These are phyloP conservation scores for Zaprionus tsacasi DNA, from an alignment of 1,140 invertebrate genomes.

Conservation along the genomic window DNA sequence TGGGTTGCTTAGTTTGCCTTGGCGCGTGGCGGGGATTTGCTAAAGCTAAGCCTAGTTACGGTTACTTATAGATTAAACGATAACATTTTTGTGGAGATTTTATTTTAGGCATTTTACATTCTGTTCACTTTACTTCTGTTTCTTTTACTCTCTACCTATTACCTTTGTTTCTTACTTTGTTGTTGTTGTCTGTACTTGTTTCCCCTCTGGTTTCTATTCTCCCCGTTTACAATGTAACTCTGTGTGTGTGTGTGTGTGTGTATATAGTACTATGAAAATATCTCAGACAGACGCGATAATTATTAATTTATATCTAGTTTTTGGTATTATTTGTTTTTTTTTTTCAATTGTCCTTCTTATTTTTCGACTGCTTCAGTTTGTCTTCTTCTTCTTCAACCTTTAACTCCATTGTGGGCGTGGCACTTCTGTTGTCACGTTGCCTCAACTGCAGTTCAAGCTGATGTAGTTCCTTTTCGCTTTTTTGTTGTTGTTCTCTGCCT, in stretches of 20 bases:
- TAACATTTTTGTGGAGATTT: constrained; percentile 54
- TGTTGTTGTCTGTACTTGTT: not conserved
- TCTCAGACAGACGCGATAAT: constrained; percentile 28
- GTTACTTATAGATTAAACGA: constrained; percentile 51
- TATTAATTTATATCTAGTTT: constrained; percentile 53
- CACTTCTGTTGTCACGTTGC: not conserved
- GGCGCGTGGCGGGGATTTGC: constrained; percentile 30
- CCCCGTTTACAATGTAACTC: constrained; percentile 8
- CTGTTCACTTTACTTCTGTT: not conserved
- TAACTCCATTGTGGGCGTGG: not conserved
- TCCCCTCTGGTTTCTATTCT: not conserved
- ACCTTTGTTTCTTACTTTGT: not conserved
- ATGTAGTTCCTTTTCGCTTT: constrained; percentile 18
- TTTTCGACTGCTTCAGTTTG: constrained; percentile 16
- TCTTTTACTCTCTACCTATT: not conserved
- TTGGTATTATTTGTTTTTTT: constrained; percentile 65
- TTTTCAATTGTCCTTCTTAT: constrained; percentile 25
- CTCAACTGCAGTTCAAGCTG: constrained; percentile 50
- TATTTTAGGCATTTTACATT: constrained; percentile 20
- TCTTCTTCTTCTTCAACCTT: not conserved
- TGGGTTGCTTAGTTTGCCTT: not conserved
- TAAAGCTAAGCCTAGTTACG: constrained; percentile 67
- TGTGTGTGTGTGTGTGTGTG: not conserved
- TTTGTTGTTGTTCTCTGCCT: not conserved
- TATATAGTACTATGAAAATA: constrained; percentile 8